phyloP scores from a whole-genome alignment of 2,888 invertebrate genomes.

The Thymelicus lineola region DNA sequence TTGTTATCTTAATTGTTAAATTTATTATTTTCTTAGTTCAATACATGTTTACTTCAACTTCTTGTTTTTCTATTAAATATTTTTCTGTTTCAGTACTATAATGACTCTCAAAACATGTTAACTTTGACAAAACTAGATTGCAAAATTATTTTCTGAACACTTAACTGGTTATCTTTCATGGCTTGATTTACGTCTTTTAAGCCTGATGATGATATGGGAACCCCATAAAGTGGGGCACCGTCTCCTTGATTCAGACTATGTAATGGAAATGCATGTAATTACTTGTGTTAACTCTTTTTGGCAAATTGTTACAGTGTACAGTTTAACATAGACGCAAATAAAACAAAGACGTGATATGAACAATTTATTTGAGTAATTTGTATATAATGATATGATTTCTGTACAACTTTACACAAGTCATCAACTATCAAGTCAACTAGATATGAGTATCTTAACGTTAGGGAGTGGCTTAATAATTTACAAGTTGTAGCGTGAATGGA shows the following conservation, averaged over 20 bases:
- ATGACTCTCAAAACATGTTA: no score
- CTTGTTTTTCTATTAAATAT: slow-evolving; percentile 19
- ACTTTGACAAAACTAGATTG: no score
- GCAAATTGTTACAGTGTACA: no score
- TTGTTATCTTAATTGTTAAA: not conserved
- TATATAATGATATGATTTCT: slow-evolving; percentile 84
- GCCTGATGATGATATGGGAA: no score
- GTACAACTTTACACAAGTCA: slow-evolving; percentile 82
- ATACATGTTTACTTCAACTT: not conserved
- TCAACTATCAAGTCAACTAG: slow-evolving; percentile 83
- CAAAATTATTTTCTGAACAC: no score
- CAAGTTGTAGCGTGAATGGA: slow-evolving; percentile 71
- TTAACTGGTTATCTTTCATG: no score
- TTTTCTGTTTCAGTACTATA: no score
- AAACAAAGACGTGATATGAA: slow-evolving; percentile 70
- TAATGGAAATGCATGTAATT: no score
- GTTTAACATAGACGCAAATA: slow-evolving; percentile 37
- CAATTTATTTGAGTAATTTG: slow-evolving; percentile 84
- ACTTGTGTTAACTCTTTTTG: no score
- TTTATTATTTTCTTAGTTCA: not conserved
- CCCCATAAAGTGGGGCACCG: no score
- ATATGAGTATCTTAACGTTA: slow-evolving; percentile 81
- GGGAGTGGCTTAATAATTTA: slow-evolving; percentile 81
- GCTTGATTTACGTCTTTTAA: no score
- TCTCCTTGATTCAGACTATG: no score